phyloP scores from a whole-genome alignment of 1,140 invertebrate genomes.

The Thaumatotibia leucotreta region DNA sequence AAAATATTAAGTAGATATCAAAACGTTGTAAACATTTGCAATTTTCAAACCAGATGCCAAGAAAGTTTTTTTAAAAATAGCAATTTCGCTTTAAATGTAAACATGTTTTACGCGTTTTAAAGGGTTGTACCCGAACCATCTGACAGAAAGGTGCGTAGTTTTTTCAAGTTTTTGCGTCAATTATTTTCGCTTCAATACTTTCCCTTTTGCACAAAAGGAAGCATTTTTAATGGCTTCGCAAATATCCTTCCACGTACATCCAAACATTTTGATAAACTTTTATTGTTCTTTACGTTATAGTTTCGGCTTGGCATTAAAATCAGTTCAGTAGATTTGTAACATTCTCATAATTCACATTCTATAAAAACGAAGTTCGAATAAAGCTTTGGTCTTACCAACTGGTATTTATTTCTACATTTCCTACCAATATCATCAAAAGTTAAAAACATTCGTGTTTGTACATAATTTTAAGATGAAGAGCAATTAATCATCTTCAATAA shows the following conservation, averaged over 20 bases:
- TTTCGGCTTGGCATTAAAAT: no score
- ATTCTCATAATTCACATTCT: no score
- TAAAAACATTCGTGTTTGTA: no score
- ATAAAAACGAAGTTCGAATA: no score
- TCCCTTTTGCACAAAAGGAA: slow-evolving; percentile 46
- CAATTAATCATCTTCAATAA: no score
- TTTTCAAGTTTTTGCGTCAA: slow-evolving; percentile 41
- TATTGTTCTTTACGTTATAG: not conserved
- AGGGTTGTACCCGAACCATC: slow-evolving; percentile 24
- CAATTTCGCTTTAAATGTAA: slow-evolving; percentile 7
- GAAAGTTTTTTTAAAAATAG: slow-evolving; percentile 5
- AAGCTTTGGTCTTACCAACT: no score
- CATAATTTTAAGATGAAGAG: no score
- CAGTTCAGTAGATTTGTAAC: no score
- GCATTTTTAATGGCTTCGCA: slow-evolving; percentile 55
- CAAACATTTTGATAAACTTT: not conserved
- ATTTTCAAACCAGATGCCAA: slow-evolving; percentile 5
- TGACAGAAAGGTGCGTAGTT: slow-evolving; percentile 42
- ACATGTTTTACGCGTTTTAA: slow-evolving; percentile 16
- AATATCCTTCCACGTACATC: slow-evolving; percentile 56
- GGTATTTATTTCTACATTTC: no score
- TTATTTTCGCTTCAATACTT: slow-evolving; percentile 52
- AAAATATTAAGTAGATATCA: not conserved
- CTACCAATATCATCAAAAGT: no score
- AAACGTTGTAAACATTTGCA: not conserved